Base-by-base conservation (phyloP, 2,113 vertebrate genomes). In the Bos javanicus region DNA sequence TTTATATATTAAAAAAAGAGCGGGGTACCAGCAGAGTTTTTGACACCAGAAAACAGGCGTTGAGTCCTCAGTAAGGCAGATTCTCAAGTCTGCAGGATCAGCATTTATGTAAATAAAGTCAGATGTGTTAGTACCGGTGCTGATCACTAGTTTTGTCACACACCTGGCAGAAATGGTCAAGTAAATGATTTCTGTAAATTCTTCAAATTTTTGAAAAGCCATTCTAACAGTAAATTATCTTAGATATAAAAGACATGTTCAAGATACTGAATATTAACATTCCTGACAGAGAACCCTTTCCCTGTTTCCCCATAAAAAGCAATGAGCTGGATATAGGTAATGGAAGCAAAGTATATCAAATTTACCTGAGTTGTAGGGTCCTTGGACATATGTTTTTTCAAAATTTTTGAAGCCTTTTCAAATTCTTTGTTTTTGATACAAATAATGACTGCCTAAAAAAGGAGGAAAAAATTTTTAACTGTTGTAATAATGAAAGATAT, bases 361-460 rank as follows among this genome's bases (percentile, higher is more conserved):
- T 99, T 99, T 98, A 99, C 99, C 98, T 99, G 99, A 50, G 96
- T 99, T 60, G 91, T 98, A 60, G 97, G 89, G 50, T 98, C 97
- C 98, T 98, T 99, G 3, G 99, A 98, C 93, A 99, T 99, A 84
- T 99, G 88, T 88, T 98, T 99, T 74, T 97, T 98, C 71, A 99
- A 91, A 23, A 99, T 98, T 87, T 98, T 98, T 39, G 98, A 98
- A 57, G 99, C 99, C 98, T 99, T 99, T 33, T 99, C 98, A 98
- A 99, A 99, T 62, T 99, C 95, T 19, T 97, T 97, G 54, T 99
- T 99, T 97, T 99, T 99, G 78, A 99, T 99, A 88, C 99, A 99
- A 87, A 99, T 97, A 14, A 99, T 98, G 81, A 99, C 98, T 39
- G 99, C 99, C 99, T 99, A 89, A 71, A 87, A 98, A 93, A 33